A percentile compares a stretch with the other conserved stretches of the same genome.
Evolutionary conservation across 1,140 invertebrate genomes (phyloP).

Genomic region (honey bee (Apis mellifera)): Amel_HAv3.1 CM009942.2:10415001-10415500

Average conservation of each 20-base stretch:
- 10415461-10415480: not conserved
- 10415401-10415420: not conserved
- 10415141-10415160: slow-evolving; percentile 43
- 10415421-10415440: not conserved
- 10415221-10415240: slow-evolving; percentile 4
- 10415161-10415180: slow-evolving; percentile 21
- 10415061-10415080: slow-evolving; percentile 13
- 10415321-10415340: not conserved
- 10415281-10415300: slow-evolving; percentile 15
- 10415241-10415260: not conserved
- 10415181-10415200: not conserved
- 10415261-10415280: not conserved
- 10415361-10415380: not conserved
- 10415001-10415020: slow-evolving; percentile 7
- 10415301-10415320: slow-evolving; percentile 32
- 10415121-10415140: slow-evolving; percentile 52
- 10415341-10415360: slow-evolving; percentile 13
- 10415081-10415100: slow-evolving; percentile 37
- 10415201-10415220: not conserved
- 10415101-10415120: slow-evolving; percentile 58
- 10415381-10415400: not conserved
- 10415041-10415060: slow-evolving; percentile 24
- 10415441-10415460: not conserved
- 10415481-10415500: not conserved
- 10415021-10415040: slow-evolving; percentile 10